A percentile compares a stretch with the other conserved stretches of the same genome.
Conservation (phyloP, 2,797 vertebrate genomes). For the Alosa sapidissima region DNA sequence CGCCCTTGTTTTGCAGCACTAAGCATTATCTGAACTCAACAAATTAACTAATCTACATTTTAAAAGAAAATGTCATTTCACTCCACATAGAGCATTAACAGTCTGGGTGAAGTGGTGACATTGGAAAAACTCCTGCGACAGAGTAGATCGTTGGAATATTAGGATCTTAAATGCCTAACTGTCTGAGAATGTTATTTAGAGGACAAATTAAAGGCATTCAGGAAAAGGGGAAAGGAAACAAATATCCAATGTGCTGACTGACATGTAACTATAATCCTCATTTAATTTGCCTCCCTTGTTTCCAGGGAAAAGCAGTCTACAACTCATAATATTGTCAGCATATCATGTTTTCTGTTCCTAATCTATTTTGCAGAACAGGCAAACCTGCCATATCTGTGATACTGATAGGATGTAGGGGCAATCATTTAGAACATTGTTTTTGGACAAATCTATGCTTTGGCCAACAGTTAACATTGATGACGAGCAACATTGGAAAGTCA, state of each 20-base stretch:
- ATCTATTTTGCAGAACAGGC: not conserved
- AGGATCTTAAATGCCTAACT: not conserved
- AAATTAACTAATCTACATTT: slow-evolving; percentile 9
- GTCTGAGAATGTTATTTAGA: not conserved
- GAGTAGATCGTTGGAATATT: not conserved
- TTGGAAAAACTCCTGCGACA: not conserved
- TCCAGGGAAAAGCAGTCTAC: slow-evolving; percentile 10
- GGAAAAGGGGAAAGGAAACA: slow-evolving; percentile 10
- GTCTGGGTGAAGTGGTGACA: not conserved
- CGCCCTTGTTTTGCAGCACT: not conserved
- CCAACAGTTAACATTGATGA: not conserved
- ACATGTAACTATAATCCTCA: slow-evolving; percentile 4
- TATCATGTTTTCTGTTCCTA: not conserved
- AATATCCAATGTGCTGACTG: slow-evolving; percentile 11
- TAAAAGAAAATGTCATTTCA: not conserved
- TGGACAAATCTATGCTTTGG: not conserved
- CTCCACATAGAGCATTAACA: not conserved
- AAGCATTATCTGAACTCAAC: slow-evolving; percentile 4
- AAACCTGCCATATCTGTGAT: not conserved
- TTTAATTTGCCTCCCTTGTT: not conserved
- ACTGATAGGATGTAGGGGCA: not conserved
- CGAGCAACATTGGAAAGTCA: not conserved
- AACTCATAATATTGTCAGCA: not conserved
- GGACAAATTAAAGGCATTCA: not conserved
- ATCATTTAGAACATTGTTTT: not conserved